Percentiles rank a stretch among this genome's conserved stretches.
Evolutionary conservation across 2,888 invertebrate genomes (phyloP).

Genomic region (Priocnemis perturbator): DNA sequence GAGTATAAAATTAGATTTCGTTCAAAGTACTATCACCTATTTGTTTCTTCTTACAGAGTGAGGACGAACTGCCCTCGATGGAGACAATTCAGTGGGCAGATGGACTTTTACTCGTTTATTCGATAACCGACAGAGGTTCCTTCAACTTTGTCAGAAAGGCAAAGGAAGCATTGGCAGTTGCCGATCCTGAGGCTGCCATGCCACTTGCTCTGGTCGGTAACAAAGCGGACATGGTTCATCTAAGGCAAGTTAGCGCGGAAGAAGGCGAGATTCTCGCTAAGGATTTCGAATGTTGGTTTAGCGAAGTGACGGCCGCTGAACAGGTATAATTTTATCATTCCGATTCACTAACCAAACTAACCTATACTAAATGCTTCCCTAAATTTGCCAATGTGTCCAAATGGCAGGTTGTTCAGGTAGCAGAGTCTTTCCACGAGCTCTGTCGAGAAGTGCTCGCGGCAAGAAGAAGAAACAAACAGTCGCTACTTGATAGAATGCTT

Average conservation of each 20-base stretch:
- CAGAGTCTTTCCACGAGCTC: constrained; percentile 89
- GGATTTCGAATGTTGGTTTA: constrained; percentile 91
- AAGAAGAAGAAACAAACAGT: constrained; percentile 89
- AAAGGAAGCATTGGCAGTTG: constrained; percentile 78
- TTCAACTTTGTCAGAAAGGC: constrained; percentile 89
- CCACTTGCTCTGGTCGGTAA: constrained; percentile 92
- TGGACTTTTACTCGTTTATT: constrained; percentile 91
- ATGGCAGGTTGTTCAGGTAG: constrained; percentile 85
- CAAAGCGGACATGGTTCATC: constrained; percentile 93
- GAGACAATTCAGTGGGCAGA: constrained; percentile 94
- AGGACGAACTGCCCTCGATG: constrained; percentile 83
- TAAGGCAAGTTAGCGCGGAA: constrained; percentile 90
- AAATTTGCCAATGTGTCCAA: background rate
- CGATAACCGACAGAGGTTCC: constrained; percentile 90
- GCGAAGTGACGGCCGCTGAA: constrained; percentile 92
- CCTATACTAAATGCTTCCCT: background rate
- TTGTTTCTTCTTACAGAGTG: constrained; percentile 76
- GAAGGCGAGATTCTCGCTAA: constrained; percentile 93
- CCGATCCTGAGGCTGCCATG: constrained; percentile 82
- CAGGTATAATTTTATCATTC: constrained; percentile 76
- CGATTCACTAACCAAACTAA: no score
- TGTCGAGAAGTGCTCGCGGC: constrained; percentile 88
- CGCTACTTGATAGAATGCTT: constrained; percentile 84
- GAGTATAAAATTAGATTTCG: background rate
- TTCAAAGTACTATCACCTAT: background rate